Evolutionary conservation across 2,113 vertebrate genomes (phyloP), one percentile per base, ranked within the genome.

Genomic region (Indicator maculatus): DNA sequence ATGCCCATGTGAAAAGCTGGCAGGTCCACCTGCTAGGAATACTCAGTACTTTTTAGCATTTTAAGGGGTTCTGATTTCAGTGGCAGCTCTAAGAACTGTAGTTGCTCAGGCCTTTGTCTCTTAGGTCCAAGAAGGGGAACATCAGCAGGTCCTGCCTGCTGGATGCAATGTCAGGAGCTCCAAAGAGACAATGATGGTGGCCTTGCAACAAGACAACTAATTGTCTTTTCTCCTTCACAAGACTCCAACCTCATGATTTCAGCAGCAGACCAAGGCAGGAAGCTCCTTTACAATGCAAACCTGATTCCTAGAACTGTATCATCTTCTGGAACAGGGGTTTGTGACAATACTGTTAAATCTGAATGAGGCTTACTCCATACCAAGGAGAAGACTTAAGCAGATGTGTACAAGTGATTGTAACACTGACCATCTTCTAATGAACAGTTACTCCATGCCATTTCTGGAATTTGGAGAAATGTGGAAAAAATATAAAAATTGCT

Each of bases 1-100:
- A 2, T 1, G 31, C 6, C 55, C 16, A 0, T 12, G 58, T 50
- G 55, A 56, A 75, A 61, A 87, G 78, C 11, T 0, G 0, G 14
- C 33, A 63, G 47, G 19, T 78, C 33, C 31, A 61, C 47, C 15
- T 23, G 2, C 55, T 3, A 4, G 0, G 14, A 24, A 30, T 6
- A n/a, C 36, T 59, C 38, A 39, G 86, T 23, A 8, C 13, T 44
- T 11, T 4, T 39, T 8, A 20, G n/a, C 6, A 4, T 63, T 47
- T 58, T 6, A 24, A 4, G 20, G 73, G 14, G 36, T 21, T 83
- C 64, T 8, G 14, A 26, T 55, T 59, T 31, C 65, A 39, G 20
- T 1, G 16, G 76, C 56, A 86, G 69, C 61, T 64, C 1, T 4
- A 28, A 66, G 61, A 50, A 18, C 12, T 4, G 1, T 14, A 79